Evolutionary conservation across 2,797 vertebrate species (phyloP), one percentile per base, ranked within the genome.

Genomic region (Dryobates pubescens): DNA sequence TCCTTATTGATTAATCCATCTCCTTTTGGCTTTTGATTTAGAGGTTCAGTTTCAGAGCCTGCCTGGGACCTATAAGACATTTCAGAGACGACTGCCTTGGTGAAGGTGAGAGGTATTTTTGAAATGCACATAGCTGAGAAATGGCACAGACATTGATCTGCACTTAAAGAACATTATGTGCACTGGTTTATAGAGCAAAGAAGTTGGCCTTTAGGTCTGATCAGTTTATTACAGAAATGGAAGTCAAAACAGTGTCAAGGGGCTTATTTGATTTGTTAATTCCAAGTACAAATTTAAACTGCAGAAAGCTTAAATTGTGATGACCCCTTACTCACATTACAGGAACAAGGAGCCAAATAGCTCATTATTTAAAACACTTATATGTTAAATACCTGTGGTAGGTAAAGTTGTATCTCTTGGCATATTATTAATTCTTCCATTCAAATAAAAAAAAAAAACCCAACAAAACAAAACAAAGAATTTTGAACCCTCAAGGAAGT

Each of bases 11-110:
- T 94, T 85, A 91, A 91, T 86, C 64, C 69, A 69, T 87, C 93
- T 96, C 63, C 61, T 92, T 95, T 88, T 94, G 86, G 82, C 91
- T 92, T 91, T 86, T 93, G 94, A 97, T 95, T 97, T 96, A 96
- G 82, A 95, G 90, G 47, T 83, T 95, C 69, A 82, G 77, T 93
- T 94, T 95, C 94, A 73, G 51, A 94, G 88, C 64, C 71, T 78
- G 84, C 74, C 72, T 73, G 65, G 57, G 85, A 82, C 64, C 61
- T 64, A 85, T 18, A 87, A 4, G 3, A 29, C 41, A 57, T 92
- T 94, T 92, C 70, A 92, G 70, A 90, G 69, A 89, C 74, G 57
- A 67, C 89, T 93, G 70, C 10, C 24, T 70, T 45, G 43, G 36
- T 78, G 63, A 93, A 86, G 88, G 73, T 72, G 26, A 59, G 64